Base-by-base conservation (phyloP, 2,797 vertebrate species). In the Naso thynnoides region DNA sequence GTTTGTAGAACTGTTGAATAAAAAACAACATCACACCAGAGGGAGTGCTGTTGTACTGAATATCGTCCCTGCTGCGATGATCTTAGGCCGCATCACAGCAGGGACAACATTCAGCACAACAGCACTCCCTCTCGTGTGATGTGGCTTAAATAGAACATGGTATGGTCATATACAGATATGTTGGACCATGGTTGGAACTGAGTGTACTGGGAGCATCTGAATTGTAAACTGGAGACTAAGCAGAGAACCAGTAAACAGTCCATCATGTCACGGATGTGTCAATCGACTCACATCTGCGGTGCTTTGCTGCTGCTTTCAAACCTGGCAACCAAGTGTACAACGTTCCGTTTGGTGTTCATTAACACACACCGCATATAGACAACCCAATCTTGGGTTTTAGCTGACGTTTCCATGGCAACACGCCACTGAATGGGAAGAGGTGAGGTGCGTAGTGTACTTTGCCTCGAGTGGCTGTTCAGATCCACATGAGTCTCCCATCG, bases 341-440 rank as follows among this genome's bases (percentile, higher is more conserved):
- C 42, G 73, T 80, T 88, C 74, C 48, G 81, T 84, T 83, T 78
- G 74, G 54, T 61, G 77, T 81, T 90, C 76, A 73, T 87, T 88
- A n/a, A 87, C 47, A 54, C 76, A 71, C 64, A 38, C 55, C 24
- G 38, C 73, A 67, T 52, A 70, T 66, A 78, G 71, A 80, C 66
- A 71, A 83, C 81, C 77, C 47, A 86, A 85, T 78, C 76, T 85
- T 62, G 64, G 81, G 84, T 86, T 90, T 88, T 73, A 88, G 85
- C 79, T 72, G 70, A 87, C 7, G 86, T 93, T 91, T 91, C 93
- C 88, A 93, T 93, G 86, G 90, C 69, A 91, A 93, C 91, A 3
- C 76, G 61, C 82, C 70, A 36, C 82, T 45, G 81, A 86, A 88
- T 58, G 41, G 67, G 61, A 72, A 88, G 76, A 82, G 81, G 64